Percentiles rank a stretch among this genome's conserved stretches.
Evolutionary conservation across 2,113 vertebrate species (phyloP).

Genomic region (Caracal caracal): DNA sequence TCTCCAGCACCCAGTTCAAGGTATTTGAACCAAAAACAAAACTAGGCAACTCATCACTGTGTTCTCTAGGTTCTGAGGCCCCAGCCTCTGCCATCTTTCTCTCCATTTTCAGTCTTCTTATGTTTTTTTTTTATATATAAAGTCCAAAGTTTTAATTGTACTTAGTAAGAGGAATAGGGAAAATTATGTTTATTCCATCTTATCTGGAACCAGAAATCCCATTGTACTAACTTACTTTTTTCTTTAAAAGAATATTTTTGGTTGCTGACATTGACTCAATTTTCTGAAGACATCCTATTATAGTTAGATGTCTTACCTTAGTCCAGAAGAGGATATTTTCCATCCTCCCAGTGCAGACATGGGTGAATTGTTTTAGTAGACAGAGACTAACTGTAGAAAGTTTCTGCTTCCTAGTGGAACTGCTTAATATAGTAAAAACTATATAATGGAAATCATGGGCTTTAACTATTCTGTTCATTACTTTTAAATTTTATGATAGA

Average conservation of each 20-base stretch:
- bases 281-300: not conserved
- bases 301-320: not conserved
- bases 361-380: constrained; percentile 34
- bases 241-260: not conserved
- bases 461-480: constrained; percentile 32
- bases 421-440: constrained; percentile 24
- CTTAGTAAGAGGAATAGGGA: not conserved
- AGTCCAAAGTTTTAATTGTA: not conserved
- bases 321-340: constrained; percentile 6
- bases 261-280: not conserved
- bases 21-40: constrained; percentile 2
- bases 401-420: not conserved
- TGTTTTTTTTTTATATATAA: constrained; percentile 18
- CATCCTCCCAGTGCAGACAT: not conserved
- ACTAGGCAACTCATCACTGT: not conserved
- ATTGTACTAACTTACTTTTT: not conserved
- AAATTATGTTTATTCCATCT: not conserved
- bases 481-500: constrained; percentile 42
- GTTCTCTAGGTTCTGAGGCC: not conserved
- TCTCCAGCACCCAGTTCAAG: not conserved
- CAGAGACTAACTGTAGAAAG: not conserved
- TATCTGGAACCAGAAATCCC: not conserved
- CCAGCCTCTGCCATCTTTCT: not conserved
- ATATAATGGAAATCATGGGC: constrained; percentile 8
- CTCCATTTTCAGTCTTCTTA: not conserved